Percentiles rank a stretch among this genome's conserved stretches.
Evolutionary conservation across 2,113 vertebrate species (phyloP).

Genomic region (Sciurus niger): DNA sequence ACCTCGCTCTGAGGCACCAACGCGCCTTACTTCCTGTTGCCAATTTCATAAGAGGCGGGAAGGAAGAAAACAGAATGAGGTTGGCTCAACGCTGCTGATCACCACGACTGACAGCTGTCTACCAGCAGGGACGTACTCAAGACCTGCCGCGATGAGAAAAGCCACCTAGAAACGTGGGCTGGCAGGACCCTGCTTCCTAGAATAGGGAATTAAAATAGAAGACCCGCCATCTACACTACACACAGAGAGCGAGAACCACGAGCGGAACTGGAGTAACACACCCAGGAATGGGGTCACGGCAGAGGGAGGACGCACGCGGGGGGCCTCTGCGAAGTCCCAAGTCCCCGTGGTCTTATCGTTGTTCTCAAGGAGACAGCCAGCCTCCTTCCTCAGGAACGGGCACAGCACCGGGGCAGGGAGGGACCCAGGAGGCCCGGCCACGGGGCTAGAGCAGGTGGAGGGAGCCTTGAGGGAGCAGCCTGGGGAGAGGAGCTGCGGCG

Average conservation of each 20-base stretch:
- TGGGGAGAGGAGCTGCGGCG: fast-evolving
- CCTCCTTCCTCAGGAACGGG: not conserved
- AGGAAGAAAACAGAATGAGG: not conserved
- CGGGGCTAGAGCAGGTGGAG: fast-evolving
- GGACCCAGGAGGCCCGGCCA: not conserved
- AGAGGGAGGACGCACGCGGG: too few relatives aligned
- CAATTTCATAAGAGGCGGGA: not conserved
- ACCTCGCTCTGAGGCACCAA: not conserved
- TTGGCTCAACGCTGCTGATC: not conserved
- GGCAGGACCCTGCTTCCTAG: not conserved
- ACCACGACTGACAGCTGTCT: not conserved
- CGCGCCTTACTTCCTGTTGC: not conserved
- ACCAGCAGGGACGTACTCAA: not conserved
- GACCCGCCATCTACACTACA: not conserved
- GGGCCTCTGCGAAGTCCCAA: too few relatives aligned
- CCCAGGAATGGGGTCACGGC: not conserved
- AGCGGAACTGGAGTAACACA: not conserved
- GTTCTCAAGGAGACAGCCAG: too few relatives aligned
- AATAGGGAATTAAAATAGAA: not conserved
- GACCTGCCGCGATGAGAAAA: too few relatives aligned
- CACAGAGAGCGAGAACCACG: not conserved
- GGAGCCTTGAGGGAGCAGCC: not conserved
- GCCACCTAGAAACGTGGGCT: not conserved
- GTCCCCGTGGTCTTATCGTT: too few relatives aligned
- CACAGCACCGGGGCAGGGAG: fast-evolving